These are phyloP conservation scores for Thalassarche chlororhynchos DNA, from an alignment of 2,113 vertebrate genomes.

Conservation along the genomic window DNA sequence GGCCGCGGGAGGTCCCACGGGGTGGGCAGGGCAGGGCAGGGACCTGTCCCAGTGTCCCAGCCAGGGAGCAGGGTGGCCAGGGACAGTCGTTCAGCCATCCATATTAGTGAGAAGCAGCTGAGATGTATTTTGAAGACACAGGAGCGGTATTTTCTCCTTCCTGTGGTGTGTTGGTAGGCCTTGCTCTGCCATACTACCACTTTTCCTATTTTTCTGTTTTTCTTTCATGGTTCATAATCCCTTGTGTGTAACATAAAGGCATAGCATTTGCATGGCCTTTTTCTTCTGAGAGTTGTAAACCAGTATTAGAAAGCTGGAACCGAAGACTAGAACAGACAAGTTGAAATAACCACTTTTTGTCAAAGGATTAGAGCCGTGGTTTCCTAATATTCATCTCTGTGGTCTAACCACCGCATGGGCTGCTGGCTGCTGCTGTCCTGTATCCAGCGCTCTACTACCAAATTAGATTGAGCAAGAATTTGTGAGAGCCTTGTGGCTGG, in stretches of 20 bases:
- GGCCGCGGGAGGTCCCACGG: neutral
- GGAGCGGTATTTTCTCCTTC: neutral
- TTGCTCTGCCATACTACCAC: neutral
- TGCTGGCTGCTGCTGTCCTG: neutral
- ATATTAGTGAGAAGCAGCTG: neutral
- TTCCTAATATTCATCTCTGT: neutral
- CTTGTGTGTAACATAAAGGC: neutral
- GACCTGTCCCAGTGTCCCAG: neutral
- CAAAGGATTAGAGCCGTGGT: neutral
- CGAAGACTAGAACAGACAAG: neutral
- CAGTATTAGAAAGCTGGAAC: neutral
- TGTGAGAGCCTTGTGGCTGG: neutral
- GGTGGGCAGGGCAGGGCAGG: neutral
- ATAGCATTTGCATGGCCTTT: neutral
- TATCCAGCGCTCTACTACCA: neutral
- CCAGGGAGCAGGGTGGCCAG: neutral
- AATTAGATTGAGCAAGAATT: constrained; percentile 14
- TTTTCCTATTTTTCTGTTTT: neutral
- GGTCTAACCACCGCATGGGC: neutral
- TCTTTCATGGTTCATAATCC: neutral
- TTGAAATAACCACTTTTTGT: constrained; percentile 7
- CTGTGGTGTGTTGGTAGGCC: neutral
- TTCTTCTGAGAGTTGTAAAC: neutral
- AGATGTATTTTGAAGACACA: neutral
- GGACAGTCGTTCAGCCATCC: neutral